These are phyloP conservation scores for Perccottus glenii DNA, from an alignment of 2,113 vertebrate genomes.

Conservation along the genomic window DNA sequence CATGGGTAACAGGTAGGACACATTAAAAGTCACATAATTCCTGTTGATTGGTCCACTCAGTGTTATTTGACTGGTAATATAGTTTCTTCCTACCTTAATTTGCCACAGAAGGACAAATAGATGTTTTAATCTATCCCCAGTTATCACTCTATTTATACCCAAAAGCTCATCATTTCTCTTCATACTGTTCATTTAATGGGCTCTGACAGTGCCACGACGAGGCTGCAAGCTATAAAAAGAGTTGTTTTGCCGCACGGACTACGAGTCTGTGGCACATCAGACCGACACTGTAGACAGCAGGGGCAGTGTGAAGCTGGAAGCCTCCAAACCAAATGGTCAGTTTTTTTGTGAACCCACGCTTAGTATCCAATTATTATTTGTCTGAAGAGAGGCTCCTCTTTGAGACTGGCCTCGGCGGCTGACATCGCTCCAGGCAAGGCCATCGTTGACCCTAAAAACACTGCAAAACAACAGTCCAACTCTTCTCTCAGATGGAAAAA, in stretches of 20 bases:
- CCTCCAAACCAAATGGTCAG: constrained; percentile 61
- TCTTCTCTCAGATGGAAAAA: constrained; percentile 24
- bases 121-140: too few relatives aligned
- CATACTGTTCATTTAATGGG: background rate
- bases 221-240: constrained; percentile 46
- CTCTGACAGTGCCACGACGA: background rate
- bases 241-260: constrained; percentile 14
- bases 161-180: constrained; percentile 16
- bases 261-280: constrained; percentile 48
- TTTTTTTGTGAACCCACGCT: constrained; percentile 57
- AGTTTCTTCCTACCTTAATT: too few relatives aligned
- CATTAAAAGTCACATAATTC: too few relatives aligned
- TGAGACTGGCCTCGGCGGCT: constrained; percentile 45
- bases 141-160: constrained; percentile 6
- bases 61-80: too few relatives aligned
- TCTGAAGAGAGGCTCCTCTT: constrained; percentile 57
- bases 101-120: background rate
- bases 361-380: constrained; percentile 68
- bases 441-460: constrained; percentile 41
- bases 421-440: constrained; percentile 56
- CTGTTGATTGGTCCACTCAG: too few relatives aligned
- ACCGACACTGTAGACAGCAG: constrained; percentile 44
- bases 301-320: constrained; percentile 45
- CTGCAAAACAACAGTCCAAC: constrained; percentile 29
- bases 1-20: too few relatives aligned